Conservation (phyloP, 2,113 vertebrate genomes). For the Urocolius indicus region DNA sequence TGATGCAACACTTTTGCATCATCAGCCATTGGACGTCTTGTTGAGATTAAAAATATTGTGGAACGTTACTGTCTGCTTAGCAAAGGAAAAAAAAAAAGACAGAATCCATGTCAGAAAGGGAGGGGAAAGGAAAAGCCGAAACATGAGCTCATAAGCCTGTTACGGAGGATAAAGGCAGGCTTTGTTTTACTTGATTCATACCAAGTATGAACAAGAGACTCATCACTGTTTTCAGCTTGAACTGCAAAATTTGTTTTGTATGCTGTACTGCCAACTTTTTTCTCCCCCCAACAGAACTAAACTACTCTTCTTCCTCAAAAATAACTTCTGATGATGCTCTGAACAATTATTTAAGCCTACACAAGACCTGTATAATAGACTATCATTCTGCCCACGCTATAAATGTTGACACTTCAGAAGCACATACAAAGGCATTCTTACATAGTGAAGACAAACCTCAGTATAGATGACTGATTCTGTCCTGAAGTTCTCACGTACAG, state of each 20-base stretch:
- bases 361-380: neutral
- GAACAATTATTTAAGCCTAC: neutral
- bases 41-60: slow-evolving; percentile 19
- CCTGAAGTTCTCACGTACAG: accelerated
- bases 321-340: neutral
- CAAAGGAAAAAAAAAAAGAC: neutral
- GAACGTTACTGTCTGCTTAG: neutral
- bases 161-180: slow-evolving; percentile 20
- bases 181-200: slow-evolving; percentile 40
- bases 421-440: neutral
- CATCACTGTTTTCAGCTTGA: slow-evolving; percentile 40
- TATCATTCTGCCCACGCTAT: neutral
- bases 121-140: slow-evolving; percentile 19
- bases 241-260: neutral
- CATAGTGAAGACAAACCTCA: neutral
- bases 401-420: neutral
- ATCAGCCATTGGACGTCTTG: neutral
- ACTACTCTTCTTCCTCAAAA: neutral
- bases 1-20: slow-evolving; percentile 11
- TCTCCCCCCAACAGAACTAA: neutral
- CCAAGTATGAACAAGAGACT: slow-evolving; percentile 21
- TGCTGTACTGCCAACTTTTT: neutral
- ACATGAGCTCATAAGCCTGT: slow-evolving; percentile 14
- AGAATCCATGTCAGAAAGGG: neutral
- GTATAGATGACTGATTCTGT: neutral